phyloP scores from a whole-genome alignment of 2,888 invertebrate genomes.

The Lochmaea crataegi region DNA sequence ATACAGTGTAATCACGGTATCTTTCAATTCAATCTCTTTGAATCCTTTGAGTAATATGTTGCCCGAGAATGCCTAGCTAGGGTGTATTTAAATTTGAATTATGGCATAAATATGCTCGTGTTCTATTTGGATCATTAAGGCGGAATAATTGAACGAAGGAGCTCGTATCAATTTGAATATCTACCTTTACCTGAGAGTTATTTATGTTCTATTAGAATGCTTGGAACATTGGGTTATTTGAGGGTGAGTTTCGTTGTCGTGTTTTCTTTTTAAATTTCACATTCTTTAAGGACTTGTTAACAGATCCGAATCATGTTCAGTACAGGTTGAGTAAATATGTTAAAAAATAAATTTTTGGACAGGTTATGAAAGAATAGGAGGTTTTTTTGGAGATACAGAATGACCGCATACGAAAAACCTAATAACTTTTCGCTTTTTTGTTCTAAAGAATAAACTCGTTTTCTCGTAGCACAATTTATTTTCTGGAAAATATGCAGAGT shows the following conservation, averaged over 20 bases:
- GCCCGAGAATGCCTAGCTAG: slow-evolving; percentile 35
- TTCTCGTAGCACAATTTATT: slow-evolving; percentile 11
- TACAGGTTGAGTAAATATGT: too few species aligned
- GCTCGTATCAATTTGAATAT: slow-evolving; percentile 40
- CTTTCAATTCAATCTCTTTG: slow-evolving; percentile 41
- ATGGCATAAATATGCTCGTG: slow-evolving; percentile 40
- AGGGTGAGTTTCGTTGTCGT: slow-evolving; percentile 10
- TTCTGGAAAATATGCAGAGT: slow-evolving; percentile 1
- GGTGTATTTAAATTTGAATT: slow-evolving; percentile 43
- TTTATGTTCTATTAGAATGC: slow-evolving; percentile 27
- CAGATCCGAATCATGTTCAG: too few species aligned
- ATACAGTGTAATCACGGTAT: slow-evolving; percentile 42
- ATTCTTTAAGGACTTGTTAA: not conserved
- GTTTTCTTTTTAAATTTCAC: not conserved
- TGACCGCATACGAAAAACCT: too few species aligned
- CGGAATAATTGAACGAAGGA: slow-evolving; percentile 37
- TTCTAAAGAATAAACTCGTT: not conserved
- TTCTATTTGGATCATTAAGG: slow-evolving; percentile 42
- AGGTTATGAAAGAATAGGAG: too few species aligned
- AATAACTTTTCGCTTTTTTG: not conserved
- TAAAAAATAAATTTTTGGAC: too few species aligned
- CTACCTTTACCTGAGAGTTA: slow-evolving; percentile 39
- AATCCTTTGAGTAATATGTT: slow-evolving; percentile 39
- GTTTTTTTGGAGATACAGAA: too few species aligned
- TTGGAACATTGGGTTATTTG: not conserved